phyloP scores from a whole-genome alignment of 2,888 invertebrate species.

The Trachelus stipa region DNA sequence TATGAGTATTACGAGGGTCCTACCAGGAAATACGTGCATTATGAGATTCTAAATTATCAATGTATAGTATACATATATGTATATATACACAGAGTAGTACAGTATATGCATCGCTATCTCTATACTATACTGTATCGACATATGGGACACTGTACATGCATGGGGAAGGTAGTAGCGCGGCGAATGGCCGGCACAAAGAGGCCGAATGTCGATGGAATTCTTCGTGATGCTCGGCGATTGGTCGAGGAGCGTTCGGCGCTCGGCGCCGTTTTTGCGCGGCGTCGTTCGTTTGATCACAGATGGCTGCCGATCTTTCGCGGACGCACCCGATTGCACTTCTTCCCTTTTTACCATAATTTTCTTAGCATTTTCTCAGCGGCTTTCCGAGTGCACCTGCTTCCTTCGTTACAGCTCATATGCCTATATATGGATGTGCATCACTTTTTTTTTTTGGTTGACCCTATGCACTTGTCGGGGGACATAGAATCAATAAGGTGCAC shows the following conservation, averaged over 20 bases:
- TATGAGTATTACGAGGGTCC: background rate
- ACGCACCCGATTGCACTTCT: background rate
- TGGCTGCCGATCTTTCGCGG: slow-evolving; percentile 18
- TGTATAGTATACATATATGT: background rate
- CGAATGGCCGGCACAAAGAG: slow-evolving; percentile 9
- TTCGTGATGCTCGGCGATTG: slow-evolving; percentile 15
- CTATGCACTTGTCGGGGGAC: background rate
- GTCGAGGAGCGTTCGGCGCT: slow-evolving; percentile 13
- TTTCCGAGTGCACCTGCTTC: background rate
- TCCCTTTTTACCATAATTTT: background rate
- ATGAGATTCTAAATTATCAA: background rate
- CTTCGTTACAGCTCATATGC: background rate
- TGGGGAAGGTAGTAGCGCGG: background rate
- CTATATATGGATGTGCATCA: background rate
- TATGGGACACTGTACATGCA: background rate
- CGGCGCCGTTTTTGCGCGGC: slow-evolving; percentile 22
- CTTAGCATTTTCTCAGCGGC: background rate
- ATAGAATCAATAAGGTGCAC: background rate
- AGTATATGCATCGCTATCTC: background rate
- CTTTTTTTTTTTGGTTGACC: background rate
- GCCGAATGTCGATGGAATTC: slow-evolving; percentile 14
- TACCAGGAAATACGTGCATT: background rate
- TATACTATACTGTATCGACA: background rate
- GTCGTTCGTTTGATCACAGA: slow-evolving; percentile 22
- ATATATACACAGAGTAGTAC: background rate